Base-by-base conservation (phyloP, 1,140 invertebrate genomes). In the Eumaeus atala region DNA sequence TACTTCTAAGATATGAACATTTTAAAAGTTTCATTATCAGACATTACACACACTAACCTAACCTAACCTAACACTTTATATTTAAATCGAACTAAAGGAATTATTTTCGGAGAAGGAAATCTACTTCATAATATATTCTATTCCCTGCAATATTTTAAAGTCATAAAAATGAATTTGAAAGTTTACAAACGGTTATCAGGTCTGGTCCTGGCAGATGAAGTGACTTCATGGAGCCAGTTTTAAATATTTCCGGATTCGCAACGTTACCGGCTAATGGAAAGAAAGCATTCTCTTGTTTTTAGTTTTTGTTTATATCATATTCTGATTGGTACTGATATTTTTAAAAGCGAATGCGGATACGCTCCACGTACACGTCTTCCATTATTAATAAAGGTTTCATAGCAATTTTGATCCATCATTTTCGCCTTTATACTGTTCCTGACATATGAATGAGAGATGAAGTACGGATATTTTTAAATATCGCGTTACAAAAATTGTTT, bases 251-350 rank as follows among this genome's bases (percentile, higher is more conserved):
- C 35, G 9, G 9, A 37, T 37, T 9, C 35, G 35, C 11, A 9
- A 37, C 11, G 35, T n/a, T 2, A 16, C 40, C 40, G 16, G 3
- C 12, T 17, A 17, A 44, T 44, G 40, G 16, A 44, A 44, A 16
- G 40, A 44, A 44, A 44, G 40, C 40, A 3, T 44, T 44, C 16
- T 44, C 40, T 17, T 44, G 40, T 40, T 44, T 44, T 42, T 16
- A 42, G 6, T 2, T 28, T 28, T 28, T 28, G 40, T 44, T 44
- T 14, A 44, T 37, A 37, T 10, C 35, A 37, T 37, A 9, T 16
- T 8, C 6, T 44, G 9, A 44, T 44, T 16, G 40, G 9, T 44
- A 44, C 16, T 9, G 35, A 5, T 37, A 28, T 28, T 37, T 0
- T 10, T 44, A 44, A 44, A 44, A 44, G 40, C 40, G 2, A 28